Evolutionary conservation across 2,797 vertebrate species (phyloP).

Genomic region (Phoeniculus purpureus): DNA sequence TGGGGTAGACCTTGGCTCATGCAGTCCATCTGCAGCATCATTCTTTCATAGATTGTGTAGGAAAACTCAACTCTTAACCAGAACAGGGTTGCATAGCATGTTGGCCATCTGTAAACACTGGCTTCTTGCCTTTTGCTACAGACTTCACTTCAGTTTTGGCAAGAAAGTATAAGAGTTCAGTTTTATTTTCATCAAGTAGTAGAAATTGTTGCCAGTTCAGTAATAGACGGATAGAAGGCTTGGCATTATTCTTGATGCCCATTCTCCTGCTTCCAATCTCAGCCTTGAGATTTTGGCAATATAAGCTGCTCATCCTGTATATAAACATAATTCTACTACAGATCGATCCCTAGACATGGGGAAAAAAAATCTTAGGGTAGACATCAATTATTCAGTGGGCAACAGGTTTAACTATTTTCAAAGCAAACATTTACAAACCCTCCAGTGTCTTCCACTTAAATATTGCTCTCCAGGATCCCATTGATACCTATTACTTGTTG

Average conservation of each 20-base stretch:
- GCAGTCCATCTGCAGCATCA: background rate
- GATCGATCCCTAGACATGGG: background rate
- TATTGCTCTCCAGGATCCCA: fast-evolving
- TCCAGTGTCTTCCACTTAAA: background rate
- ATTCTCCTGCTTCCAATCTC: background rate
- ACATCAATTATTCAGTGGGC: background rate
- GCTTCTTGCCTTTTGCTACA: conserved; percentile 37
- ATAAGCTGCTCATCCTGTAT: background rate
- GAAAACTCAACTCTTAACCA: conserved; percentile 4
- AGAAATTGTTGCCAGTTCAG: conserved; percentile 47
- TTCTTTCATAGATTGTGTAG: background rate
- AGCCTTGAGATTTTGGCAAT: conserved; percentile 21
- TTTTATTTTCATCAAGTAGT: conserved; percentile 42
- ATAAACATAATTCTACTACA: background rate
- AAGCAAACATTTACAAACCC: background rate
- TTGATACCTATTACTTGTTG: background rate
- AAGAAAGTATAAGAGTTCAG: conserved; percentile 21
- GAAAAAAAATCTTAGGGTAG: background rate
- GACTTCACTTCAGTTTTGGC: conserved; percentile 34
- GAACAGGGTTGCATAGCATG: background rate
- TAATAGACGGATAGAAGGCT: conserved; percentile 27
- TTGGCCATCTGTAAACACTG: conserved; percentile 44
- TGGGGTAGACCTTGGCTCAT: background rate
- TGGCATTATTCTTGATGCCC: conserved; percentile 31
- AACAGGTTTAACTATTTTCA: background rate